Conservation (phyloP, 2,113 vertebrate species). For the Sylvia atricapilla region DNA sequence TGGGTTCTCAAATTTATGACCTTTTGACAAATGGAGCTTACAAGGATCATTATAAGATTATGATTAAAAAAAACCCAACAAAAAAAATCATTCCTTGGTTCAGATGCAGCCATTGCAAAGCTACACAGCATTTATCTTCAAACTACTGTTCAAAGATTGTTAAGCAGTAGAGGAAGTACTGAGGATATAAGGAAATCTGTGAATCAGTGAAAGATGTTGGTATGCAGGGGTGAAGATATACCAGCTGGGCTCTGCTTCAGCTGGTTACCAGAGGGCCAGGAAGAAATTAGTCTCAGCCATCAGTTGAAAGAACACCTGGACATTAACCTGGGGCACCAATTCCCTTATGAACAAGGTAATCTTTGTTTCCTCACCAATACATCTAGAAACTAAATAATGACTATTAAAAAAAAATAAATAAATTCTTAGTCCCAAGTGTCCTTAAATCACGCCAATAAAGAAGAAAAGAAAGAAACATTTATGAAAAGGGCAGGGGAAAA, state of each 20-base stretch:
- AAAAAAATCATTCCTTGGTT: not conserved
- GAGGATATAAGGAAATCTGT: slow-evolving; percentile 71
- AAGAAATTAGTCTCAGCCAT: slow-evolving; percentile 82
- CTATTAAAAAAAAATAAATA: not conserved
- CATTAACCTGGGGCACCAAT: slow-evolving; percentile 76
- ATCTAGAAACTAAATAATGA: slow-evolving; percentile 64
- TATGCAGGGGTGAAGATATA: slow-evolving; percentile 73
- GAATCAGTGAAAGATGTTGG: slow-evolving; percentile 78
- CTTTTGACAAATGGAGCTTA: not conserved
- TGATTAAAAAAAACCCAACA: not conserved
- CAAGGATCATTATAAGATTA: not conserved
- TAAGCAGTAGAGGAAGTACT: slow-evolving; percentile 69
- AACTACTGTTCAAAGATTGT: slow-evolving; percentile 48
- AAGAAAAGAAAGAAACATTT: not conserved
- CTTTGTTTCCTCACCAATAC: slow-evolving; percentile 76
- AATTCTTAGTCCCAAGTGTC: slow-evolving; percentile 34
- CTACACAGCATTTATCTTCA: slow-evolving; percentile 17
- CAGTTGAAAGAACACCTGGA: slow-evolving; percentile 79
- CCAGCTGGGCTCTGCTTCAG: slow-evolving; percentile 74
- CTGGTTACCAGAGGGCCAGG: slow-evolving; percentile 78
- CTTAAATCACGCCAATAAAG: slow-evolving; percentile 34
- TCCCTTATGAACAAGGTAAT: slow-evolving; percentile 74
- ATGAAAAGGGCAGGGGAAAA: not conserved
- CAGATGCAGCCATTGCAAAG: slow-evolving; percentile 17
- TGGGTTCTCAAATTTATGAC: not conserved